Base-by-base conservation (phyloP, 2,113 vertebrate species). In the Myotis brandtii region DNA sequence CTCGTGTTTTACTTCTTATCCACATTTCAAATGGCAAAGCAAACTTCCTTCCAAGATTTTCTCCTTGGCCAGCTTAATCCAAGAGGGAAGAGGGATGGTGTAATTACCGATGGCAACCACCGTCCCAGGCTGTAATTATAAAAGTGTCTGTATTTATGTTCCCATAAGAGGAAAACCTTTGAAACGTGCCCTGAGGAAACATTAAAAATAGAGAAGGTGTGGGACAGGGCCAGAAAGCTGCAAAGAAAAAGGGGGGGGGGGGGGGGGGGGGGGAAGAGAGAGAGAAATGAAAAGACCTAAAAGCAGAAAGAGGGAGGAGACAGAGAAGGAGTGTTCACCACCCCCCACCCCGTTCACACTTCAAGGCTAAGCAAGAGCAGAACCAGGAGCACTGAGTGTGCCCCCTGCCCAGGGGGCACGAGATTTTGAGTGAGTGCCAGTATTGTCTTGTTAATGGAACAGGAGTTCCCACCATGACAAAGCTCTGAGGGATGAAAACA, bases 351-450 rank as follows among this genome's bases (percentile, higher is more conserved):
- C 25, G 3, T 7, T 34, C 23, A 3, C 18, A 32, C 10, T 0
- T 4, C 59, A 40, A 30, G 4, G 17, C 73, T 46, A 9, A 40
- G 30, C 79, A 14, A 0, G 0, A 14, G 23, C 21, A 0, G 14
- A 46, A 9, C 23, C 17, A 8, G 14, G 27, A 5, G 62, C 62
- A 13, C 56, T 64, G 27, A 27, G 25, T 32, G 2, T 32, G 62
- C 10, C 10, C 62, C 62, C 62, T 64, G 62, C 62, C 62, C 27
- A 32, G 27, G 25, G 59, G 27, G 27, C 62, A 64, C 0, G 62
- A 14, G 27, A 14, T 32, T 64, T 14, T 14, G 62, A 32, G 62
- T 32, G 62, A 14, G 62, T 32, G 27, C 62, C 62, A 64, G 62
- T 10, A 32, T 64, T 14, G 4, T 56, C 25, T 18, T 30, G 21